Conservation (phyloP, 2,113 vertebrate genomes). For the Scomber japonicus region DNA sequence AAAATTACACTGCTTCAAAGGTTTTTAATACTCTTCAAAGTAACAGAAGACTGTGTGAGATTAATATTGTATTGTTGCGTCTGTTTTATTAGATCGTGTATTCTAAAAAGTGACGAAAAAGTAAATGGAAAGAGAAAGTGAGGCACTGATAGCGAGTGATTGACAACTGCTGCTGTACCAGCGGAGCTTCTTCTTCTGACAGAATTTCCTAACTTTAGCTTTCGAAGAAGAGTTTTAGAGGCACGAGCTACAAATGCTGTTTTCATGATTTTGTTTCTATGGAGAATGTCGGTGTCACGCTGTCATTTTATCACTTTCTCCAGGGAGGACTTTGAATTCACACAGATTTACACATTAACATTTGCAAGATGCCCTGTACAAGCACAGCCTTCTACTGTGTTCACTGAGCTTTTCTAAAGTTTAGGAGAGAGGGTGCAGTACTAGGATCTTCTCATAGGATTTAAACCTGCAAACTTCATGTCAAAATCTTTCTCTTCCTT, state of each 20-base stretch:
- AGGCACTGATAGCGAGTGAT: neutral
- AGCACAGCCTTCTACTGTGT: neutral
- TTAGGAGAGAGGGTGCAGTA: neutral
- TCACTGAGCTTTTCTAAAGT: neutral
- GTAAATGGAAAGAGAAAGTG: neutral
- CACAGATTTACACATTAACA: neutral
- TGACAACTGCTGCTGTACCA: neutral
- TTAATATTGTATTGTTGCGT: slow-evolving; percentile 11
- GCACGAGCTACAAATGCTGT: slow-evolving; percentile 11
- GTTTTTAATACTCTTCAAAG: neutral
- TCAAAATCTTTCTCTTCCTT: neutral
- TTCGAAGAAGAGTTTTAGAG: slow-evolving; percentile 27
- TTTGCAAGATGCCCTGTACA: neutral
- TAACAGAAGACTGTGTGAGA: neutral
- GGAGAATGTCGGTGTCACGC: slow-evolving; percentile 22
- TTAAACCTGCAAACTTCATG: neutral
- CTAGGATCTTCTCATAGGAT: neutral
- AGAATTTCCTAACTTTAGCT: slow-evolving; percentile 39
- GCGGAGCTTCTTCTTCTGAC: slow-evolving; percentile 20
- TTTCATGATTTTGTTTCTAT: slow-evolving; percentile 30
- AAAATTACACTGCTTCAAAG: neutral
- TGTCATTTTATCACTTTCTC: slow-evolving; percentile 32
- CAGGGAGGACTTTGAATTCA: slow-evolving; percentile 24
- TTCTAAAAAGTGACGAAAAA: slow-evolving; percentile 6
- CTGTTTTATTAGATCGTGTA: neutral